Conservation (phyloP, 2,888 invertebrate genomes). For the Plagodis dolabraria region DNA sequence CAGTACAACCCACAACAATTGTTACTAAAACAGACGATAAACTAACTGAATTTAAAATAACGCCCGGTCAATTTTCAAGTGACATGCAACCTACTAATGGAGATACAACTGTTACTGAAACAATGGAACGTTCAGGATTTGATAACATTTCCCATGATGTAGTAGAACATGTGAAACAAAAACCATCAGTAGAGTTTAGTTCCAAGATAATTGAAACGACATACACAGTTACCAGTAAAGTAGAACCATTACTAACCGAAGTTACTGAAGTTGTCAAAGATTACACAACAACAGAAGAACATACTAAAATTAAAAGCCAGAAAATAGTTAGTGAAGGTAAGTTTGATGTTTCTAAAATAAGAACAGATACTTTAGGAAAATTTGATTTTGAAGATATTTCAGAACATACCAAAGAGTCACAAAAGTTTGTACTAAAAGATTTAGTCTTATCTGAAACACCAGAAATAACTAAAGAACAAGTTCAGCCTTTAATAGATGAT, state of each 20-base stretch:
- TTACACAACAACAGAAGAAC: conserved; percentile 44
- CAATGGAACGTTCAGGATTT: conserved; percentile 5
- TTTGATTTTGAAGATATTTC: conserved; percentile 60
- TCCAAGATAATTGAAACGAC: conserved; percentile 56
- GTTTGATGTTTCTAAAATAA: conserved; percentile 74
- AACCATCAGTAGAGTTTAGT: conserved; percentile 43
- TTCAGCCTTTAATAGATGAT: conserved; percentile 75
- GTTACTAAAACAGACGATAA: background rate
- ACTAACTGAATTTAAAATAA: conserved; percentile 3
- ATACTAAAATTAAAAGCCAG: conserved; percentile 42
- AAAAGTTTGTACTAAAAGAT: conserved; percentile 58
- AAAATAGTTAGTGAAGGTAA: conserved; percentile 50
- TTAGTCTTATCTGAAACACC: conserved; percentile 56
- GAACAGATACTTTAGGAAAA: conserved; percentile 72
- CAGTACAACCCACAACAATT: conserved; percentile 3
- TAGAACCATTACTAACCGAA: conserved; percentile 47
- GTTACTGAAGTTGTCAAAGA: conserved; percentile 47
- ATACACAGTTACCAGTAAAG: conserved; percentile 46
- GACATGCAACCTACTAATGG: conserved; percentile 2
- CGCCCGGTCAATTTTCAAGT: too few relatives aligned
- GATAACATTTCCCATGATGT: background rate
- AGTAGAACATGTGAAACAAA: conserved; percentile 35
- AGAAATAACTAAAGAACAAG: conserved; percentile 74
- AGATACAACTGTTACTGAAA: conserved; percentile 12
- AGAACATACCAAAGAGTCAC: conserved; percentile 51